Percentiles rank a stretch among this genome's conserved stretches.
Conservation (phyloP, 1,140 invertebrate species). For the Sinella curviseta region DNA sequence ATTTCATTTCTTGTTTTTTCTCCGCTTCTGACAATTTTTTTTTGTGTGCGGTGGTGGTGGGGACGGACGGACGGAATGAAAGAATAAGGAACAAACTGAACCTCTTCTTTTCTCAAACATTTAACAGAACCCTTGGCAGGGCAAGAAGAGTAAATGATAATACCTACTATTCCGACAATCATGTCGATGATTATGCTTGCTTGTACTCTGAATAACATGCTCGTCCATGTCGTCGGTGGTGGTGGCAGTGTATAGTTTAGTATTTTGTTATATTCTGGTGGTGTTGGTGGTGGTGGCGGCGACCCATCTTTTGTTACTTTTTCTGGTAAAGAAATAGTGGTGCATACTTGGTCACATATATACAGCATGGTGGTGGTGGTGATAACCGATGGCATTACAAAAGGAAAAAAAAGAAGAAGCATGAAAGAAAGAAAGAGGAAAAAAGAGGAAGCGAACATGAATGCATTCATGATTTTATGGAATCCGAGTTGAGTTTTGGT, state of each 20-base stretch:
- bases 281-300: conserved; percentile 15
- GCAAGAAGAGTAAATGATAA: too few relatives aligned
- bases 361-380: not conserved
- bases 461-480: not conserved
- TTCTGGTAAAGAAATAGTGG: too few relatives aligned
- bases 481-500: not conserved
- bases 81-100: not conserved
- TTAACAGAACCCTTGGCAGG: not conserved
- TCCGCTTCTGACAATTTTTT: too few relatives aligned
- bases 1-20: not conserved
- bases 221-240: conserved; percentile 4
- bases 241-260: too few relatives aligned
- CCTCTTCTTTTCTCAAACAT: not conserved
- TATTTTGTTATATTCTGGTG: not conserved
- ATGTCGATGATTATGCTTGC: not conserved
- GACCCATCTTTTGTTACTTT: conserved; percentile 27
- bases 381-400: not conserved
- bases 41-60: too few relatives aligned
- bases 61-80: not conserved
- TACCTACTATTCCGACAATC: not conserved
- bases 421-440: not conserved
- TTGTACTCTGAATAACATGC: not conserved
- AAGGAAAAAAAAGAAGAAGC: not conserved
- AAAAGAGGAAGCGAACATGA: conserved; percentile 9
- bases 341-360: too few relatives aligned